These are phyloP conservation scores for Silurus lanzhouensis DNA, from an alignment of 2,797 vertebrate species.

Conservation along the genomic window DNA sequence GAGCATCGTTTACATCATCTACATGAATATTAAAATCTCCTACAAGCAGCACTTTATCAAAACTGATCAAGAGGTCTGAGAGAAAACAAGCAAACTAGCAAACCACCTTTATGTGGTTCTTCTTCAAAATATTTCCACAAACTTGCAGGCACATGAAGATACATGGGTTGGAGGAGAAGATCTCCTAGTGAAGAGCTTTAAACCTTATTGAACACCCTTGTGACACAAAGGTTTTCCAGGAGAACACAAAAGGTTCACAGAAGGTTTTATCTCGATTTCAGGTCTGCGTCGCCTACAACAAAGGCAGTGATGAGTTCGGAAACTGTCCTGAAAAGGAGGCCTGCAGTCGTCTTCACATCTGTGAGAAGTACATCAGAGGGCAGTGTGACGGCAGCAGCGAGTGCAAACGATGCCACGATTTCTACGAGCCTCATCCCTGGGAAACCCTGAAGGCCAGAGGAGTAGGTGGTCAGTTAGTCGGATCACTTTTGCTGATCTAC, in stretches of 20 bases:
- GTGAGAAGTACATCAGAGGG: conserved; percentile 50
- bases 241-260: background rate
- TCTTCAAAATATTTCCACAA: too few species aligned
- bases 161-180: too few species aligned
- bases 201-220: too few species aligned
- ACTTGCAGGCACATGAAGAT: too few species aligned
- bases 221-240: too few species aligned
- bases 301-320: conserved; percentile 44
- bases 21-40: too few species aligned
- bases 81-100: too few species aligned
- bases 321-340: conserved; percentile 46
- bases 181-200: too few species aligned
- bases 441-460: conserved; percentile 31
- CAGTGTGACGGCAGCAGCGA: conserved; percentile 34
- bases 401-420: conserved; percentile 55
- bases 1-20: too few species aligned
- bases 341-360: conserved; percentile 55
- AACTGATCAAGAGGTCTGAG: too few species aligned
- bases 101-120: too few species aligned
- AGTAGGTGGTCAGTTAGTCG: conserved; percentile 43
- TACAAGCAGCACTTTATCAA: too few species aligned
- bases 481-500: conserved; percentile 45
- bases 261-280: conserved; percentile 1
- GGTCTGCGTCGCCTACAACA: conserved; percentile 54
- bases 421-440: conserved; percentile 45